These are phyloP conservation scores for Pachypanchax playfairii DNA, from an alignment of 2,113 vertebrate species.

Conservation along the genomic window DNA sequence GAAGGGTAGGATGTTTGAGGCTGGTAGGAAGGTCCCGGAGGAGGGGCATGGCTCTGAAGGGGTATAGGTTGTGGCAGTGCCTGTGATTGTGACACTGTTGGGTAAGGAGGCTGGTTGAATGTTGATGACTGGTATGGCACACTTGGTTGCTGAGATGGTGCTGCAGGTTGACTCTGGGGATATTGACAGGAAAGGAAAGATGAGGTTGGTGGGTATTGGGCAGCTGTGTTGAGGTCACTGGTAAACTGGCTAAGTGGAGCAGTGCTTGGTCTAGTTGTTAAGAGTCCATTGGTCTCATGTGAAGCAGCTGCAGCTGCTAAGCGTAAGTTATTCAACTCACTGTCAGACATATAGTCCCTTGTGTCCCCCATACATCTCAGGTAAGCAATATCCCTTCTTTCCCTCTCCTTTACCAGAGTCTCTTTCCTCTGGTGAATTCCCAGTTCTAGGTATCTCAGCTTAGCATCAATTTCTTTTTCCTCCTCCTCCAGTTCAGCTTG, in stretches of 20 bases:
- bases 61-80: conserved; percentile 84
- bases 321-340: conserved; percentile 92
- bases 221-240: conserved; percentile 81
- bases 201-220: conserved; percentile 82
- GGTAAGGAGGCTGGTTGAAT: conserved; percentile 88
- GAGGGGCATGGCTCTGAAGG: conserved; percentile 81
- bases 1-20: conserved; percentile 83
- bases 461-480: conserved; percentile 98
- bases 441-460: conserved; percentile 94
- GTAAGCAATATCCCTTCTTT: conserved; percentile 89
- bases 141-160: conserved; percentile 70
- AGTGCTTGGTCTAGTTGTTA: conserved; percentile 79
- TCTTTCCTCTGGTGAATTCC: conserved; percentile 97
- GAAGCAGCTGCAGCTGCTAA: conserved; percentile 81
- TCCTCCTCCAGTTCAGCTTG: conserved; percentile 98
- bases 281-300: conserved; percentile 81
- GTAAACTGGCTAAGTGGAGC: conserved; percentile 84
- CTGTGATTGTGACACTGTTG: conserved; percentile 80
- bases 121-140: conserved; percentile 82
- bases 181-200: conserved; percentile 87
- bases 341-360: conserved; percentile 95
- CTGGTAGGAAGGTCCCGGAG: conserved; percentile 83
- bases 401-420: conserved; percentile 90
- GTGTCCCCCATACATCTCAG: conserved; percentile 89
- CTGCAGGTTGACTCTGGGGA: conserved; percentile 77